Evolutionary conservation across 1,140 invertebrate species (phyloP), one percentile per base, ranked within the genome.

Genomic region (Coboldia fuscipes): DNA sequence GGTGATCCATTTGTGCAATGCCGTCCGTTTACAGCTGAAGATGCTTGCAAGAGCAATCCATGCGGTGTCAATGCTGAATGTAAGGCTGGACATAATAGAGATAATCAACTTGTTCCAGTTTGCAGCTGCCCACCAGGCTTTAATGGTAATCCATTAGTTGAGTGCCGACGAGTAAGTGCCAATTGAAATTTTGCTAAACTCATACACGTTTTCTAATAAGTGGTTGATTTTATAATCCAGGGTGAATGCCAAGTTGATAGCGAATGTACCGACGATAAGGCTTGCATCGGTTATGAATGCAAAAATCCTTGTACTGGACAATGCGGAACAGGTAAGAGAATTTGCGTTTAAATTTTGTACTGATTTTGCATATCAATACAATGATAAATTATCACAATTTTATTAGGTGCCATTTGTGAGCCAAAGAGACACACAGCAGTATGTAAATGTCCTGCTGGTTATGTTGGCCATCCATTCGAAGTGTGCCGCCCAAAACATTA

Each of bases 1-100:
- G 82, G 82, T 3, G 72, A 86, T 65, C 81, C 82, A 12, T 88
- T 85, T 52, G 60, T 72, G 2, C 65, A 65, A 41, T 86, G 82
- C 54, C 65, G 80, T 42, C 76, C 72, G 33, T 85, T 83, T 44
- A 73, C 73, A 50, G 4, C 41, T 78, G 80, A 65, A 44, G 81
- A 86, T 47, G 60, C 85, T 0, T 86, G 81, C 45, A 66, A 70
- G 30, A 80, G 79, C 0, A 84, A 84, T 57, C 80, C 82, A 13
- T 90, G 83, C 45, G 84, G 84, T 2, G 54, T 47, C 1, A 80
- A 85, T 46, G 81, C 84, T 12, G 63, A 75, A 34, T 23, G 12
- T 7, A 23, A 7, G 6, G 22, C 12, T 23, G 14, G 14, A 27
- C 14, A 27, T 27, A n/a, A n/a, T 7, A 23, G 6, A 3, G 12